Percentiles rank a stretch among this genome's conserved stretches.
Conservation (phyloP, 2,888 invertebrate species). For the Platycheirus rosarum region DNA sequence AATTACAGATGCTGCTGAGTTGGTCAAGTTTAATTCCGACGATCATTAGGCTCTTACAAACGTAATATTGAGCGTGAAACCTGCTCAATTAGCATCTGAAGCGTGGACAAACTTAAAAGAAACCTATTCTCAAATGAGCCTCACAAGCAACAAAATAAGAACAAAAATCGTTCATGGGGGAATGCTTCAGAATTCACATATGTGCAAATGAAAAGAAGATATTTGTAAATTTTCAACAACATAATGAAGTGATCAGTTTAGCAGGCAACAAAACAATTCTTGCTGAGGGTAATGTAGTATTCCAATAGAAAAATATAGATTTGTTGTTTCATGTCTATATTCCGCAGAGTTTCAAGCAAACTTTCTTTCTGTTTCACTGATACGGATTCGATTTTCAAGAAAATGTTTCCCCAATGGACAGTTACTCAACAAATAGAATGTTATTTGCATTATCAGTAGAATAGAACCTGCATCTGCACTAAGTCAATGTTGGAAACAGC, state of each 20-base stretch:
- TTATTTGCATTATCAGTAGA: too few species aligned
- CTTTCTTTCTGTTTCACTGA: slow-evolving; percentile 72
- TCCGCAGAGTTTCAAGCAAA: slow-evolving; percentile 60
- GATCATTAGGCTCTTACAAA: slow-evolving; percentile 55
- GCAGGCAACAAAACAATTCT: slow-evolving; percentile 60
- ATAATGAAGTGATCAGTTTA: slow-evolving; percentile 60
- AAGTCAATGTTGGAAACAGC: too few species aligned
- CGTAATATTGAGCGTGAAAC: slow-evolving; percentile 48
- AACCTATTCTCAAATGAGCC: slow-evolving; percentile 7
- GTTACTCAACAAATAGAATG: too few species aligned
- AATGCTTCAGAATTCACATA: slow-evolving; percentile 34
- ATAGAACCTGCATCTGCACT: too few species aligned
- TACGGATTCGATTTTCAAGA: too few species aligned
- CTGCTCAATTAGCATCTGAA: slow-evolving; percentile 38
- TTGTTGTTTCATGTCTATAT: slow-evolving; percentile 59
- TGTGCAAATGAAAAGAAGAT: slow-evolving; percentile 56
- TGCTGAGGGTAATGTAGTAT: slow-evolving; percentile 62
- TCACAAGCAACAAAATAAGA: background rate
- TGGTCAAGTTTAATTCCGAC: slow-evolving; percentile 39
- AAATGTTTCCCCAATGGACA: too few species aligned
- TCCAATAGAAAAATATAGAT: slow-evolving; percentile 53
- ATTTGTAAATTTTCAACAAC: slow-evolving; percentile 44
- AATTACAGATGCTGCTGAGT: slow-evolving; percentile 23
- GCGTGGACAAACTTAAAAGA: background rate
- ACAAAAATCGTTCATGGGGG: slow-evolving; percentile 12